Evolutionary conservation across 92 coral and sea anemone genomes (phyloP), one percentile per base, ranked within the genome.

Genomic region (Pocillopora meandrina): DNA sequence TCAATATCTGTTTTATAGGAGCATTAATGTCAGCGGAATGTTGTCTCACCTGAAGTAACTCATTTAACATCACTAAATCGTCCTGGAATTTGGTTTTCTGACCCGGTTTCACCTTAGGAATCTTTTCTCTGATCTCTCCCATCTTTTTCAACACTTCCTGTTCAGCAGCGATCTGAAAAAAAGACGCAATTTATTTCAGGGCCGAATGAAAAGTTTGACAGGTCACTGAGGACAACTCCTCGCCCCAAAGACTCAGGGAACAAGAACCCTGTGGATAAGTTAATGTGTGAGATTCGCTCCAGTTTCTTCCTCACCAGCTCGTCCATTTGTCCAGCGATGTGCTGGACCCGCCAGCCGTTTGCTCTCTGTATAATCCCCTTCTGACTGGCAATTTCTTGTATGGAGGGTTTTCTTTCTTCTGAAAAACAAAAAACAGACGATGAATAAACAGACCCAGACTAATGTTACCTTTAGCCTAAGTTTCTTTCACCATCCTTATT

Each of bases 341-440:
- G 99, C 56, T 97, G 99, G 10, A 97, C 91, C 72, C 98, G 89
- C 99, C 99, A 97, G 74, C 99, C 99, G 74, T 93, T 92, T 2
- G 95, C 98, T 85, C 98, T 91, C 61, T 97, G 97, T 36, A 89
- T 83, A 76, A 97, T 87, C 31, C 97, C 93, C 64, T 93, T 95
- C 77, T 94, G 97, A 77, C 95, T 89, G 60, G 98, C 99, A 21
- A 97, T 90, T 82, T 97, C 99, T 87, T 97, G 99, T 56, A 97
- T 84, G 2, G 99, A 92, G 13, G 98, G 99, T 81, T 92, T 94
- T 86, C 95, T 93, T 76, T 96, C 99, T 63, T 96, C 99, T 96
- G 87, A 68, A 81, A 12, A 70, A 14, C 66, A 82, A 31, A 42
- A 65, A 3, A 58, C 13, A 56, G 17, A 56, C 47, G 14, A 16